A percentile compares a stretch with the other conserved stretches of the same genome.
Conservation (phyloP, 1,140 invertebrate genomes). For the Teleopsis dalmanni region DNA sequence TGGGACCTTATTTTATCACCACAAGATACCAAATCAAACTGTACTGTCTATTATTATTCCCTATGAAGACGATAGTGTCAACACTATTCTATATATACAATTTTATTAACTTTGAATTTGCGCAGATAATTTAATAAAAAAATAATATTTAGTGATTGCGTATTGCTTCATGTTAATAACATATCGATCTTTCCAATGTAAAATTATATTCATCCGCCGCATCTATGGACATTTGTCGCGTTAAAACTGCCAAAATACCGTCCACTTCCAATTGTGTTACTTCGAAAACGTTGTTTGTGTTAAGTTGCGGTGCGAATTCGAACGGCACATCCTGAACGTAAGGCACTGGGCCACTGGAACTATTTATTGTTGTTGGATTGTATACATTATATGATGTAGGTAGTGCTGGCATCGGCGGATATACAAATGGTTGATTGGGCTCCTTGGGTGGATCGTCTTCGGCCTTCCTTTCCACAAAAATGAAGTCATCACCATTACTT, state of each 20-base stretch:
- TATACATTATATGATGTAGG: constrained; percentile 15
- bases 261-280: constrained; percentile 33
- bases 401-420: constrained; percentile 30
- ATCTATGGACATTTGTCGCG: constrained; percentile 33
- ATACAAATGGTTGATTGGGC: constrained; percentile 14
- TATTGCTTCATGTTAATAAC: too few species aligned
- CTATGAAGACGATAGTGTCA: too few species aligned
- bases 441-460: constrained; percentile 6
- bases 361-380: constrained; percentile 1
- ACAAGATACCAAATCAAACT: too few species aligned
- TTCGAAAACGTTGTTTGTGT: constrained; percentile 21
- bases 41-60: too few species aligned
- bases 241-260: constrained; percentile 33
- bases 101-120: too few species aligned
- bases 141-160: too few species aligned
- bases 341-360: constrained; percentile 16
- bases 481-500: constrained; percentile 28
- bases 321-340: constrained; percentile 41
- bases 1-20: too few species aligned
- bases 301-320: constrained; percentile 29
- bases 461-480: constrained; percentile 32
- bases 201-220: constrained; percentile 36
- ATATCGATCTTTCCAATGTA: constrained; percentile 30
- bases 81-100: too few species aligned
- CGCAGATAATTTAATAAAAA: too few species aligned